Evolutionary conservation across 2,888 invertebrate genomes (phyloP), one percentile per base, ranked within the genome.

Genomic region (Eumacrocentrus americanus): DNA sequence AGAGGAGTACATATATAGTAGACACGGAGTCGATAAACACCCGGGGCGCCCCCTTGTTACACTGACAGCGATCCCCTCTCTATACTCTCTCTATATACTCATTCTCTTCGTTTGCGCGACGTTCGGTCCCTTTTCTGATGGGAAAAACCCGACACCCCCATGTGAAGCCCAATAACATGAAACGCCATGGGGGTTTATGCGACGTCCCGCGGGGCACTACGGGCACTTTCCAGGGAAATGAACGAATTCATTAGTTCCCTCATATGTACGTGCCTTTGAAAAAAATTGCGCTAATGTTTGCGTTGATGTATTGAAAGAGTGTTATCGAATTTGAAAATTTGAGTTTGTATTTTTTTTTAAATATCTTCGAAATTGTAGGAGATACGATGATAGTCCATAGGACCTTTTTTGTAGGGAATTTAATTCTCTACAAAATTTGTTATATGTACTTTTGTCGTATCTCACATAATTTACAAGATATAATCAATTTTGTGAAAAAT

Each of bases 141-240:
- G 23, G 18, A 44, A 54, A 54, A 35, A 42, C 44, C 12, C 34
- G 29, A 34, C 44, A 64, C 63, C 57, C 52, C 65, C 65, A 16
- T 40, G 63, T 67, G 66, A 72, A 74, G 68, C 63, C 68, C 71
- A 73, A 72, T 73, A 71, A 73, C 69, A 69, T 72, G 70, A 72
- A 72, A 71, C 65, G 67, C 67, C 69, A 66, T 64, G 67, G 68
- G 72, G 71, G 65, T 66, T 20, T 44, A 20, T 20, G 46, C 12
- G 68, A 62, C 64, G 60, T 46, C 14, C 42, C 42, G 2, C 42
- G 18, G 42, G 42, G 42, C 9, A 16, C n/a, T 12, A 37, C 11
- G 14, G 14, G 42, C 16, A 42, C 42, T 42, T 42, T 42, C 42
- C 14, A 16, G 18, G 18, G 42, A 42, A 42, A 42, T 42, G 14